Evolutionary conservation across 2,888 invertebrate species (phyloP), one percentile per base, ranked within the genome.

Genomic region (Perithous albicinctus): DNA sequence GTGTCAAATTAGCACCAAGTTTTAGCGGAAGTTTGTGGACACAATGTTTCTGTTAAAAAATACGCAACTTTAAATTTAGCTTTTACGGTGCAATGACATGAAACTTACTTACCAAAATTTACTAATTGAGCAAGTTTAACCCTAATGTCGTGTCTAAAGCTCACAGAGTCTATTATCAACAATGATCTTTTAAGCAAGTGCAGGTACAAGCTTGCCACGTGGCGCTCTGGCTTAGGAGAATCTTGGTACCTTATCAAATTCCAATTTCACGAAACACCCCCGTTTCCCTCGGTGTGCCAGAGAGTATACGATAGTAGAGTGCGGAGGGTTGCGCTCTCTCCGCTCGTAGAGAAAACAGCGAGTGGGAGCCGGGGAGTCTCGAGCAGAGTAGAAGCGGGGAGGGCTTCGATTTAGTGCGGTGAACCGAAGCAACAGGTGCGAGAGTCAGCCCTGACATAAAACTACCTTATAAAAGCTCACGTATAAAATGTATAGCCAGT

Each of bases 361-460:
- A 32, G 73, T 63, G 72, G 59, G 74, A 66, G 72, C 83, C 64
- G 51, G 23, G 23, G 12, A 23, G 23, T 8, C 48, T 18, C 15
- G 54, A 23, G 26, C n/a, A n/a, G 29, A n/a, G 29, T n/a, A 6
- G 29, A n/a, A 29, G 29, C 29, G 29, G 26, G 56, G 56, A 29
- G 88, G 87, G 87, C 90, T 92, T 92, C 92, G 91, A 92, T 92
- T 91, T 89, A 89, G 90, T 89, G 89, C 89, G 89, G 89, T 88
- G 90, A 90, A 88, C 87, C 85, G 90, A 90, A 91, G 92, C 92
- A 92, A 92, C 92, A 92, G 92, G 92, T 92, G 92, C 87, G 86
- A 86, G 85, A 87, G 87, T 86, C 86, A 86, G 85, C 84, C 86
- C 88, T 87, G 89, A 89, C 89, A 88, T 88, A 85, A 88, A 89